Conservation (phyloP, 2,888 invertebrate species). For the Scaptodrosophila latifasciaeformis region DNA sequence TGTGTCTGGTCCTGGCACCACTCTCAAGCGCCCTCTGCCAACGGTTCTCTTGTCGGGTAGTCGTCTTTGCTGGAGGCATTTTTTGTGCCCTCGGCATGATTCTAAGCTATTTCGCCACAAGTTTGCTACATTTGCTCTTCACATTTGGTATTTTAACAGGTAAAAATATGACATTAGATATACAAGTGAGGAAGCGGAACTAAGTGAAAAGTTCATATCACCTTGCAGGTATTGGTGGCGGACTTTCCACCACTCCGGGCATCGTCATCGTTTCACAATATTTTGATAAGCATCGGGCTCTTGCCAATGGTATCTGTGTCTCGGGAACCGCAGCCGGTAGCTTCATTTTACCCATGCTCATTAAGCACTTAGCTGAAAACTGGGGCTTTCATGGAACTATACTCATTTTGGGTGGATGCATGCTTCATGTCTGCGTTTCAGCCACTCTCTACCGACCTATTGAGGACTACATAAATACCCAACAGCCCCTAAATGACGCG, state of each 20-base stretch:
- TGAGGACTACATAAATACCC: conserved; percentile 55
- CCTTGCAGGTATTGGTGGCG: conserved; percentile 82
- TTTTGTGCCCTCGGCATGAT: conserved; percentile 83
- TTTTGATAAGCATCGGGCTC: conserved; percentile 85
- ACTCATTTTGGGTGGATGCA: conserved; percentile 82
- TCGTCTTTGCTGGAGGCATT: conserved; percentile 83
- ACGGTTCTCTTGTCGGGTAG: conserved; percentile 81
- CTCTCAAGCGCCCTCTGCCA: conserved; percentile 85
- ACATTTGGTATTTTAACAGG: conserved; percentile 85
- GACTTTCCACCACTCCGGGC: conserved; percentile 86
- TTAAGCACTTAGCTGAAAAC: conserved; percentile 81
- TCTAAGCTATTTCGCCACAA: conserved; percentile 82
- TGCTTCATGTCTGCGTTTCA: conserved; percentile 85
- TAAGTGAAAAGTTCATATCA: neutral
- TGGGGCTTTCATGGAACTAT: conserved; percentile 86
- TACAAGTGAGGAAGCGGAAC: too few species aligned
- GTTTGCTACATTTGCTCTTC: conserved; percentile 81
- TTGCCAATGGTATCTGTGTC: conserved; percentile 87
- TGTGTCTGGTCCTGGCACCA: conserved; percentile 85
- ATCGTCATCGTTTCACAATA: conserved; percentile 88
- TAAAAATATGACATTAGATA: conserved; percentile 71
- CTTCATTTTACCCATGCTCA: conserved; percentile 85
- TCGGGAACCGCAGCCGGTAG: conserved; percentile 88
- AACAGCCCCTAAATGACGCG: conserved; percentile 58
- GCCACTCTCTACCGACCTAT: conserved; percentile 82